Base-by-base conservation (phyloP, 2,113 vertebrate genomes). In the Tauraco erythrolophus region DNA sequence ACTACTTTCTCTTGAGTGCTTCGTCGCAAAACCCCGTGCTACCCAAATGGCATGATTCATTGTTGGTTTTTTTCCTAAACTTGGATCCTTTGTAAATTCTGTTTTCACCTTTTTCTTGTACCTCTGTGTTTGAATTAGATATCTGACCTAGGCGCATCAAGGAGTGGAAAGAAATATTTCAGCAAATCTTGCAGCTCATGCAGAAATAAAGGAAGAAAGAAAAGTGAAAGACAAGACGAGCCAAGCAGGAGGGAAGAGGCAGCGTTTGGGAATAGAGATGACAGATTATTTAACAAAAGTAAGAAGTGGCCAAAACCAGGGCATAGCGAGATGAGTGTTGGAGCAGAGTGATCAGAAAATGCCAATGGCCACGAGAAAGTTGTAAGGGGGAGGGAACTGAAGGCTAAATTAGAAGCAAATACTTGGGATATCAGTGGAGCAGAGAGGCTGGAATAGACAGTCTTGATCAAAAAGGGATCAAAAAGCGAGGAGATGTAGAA, bases 301-400 rank as follows among this genome's bases (percentile, higher is more conserved):
- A 54, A 66, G 6, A 53, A n/a, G 6, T 4, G 3, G 22, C 6
- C 30, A 57, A 35, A 89, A 82, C 53, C n/a, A n/a, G 17, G 25
- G 4, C n/a, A 27, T 25, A n/a, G 41, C 19, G 31, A 74, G 54
- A 8, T 15, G 23, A 48, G 16, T 13, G 10, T 84, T 1, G 1
- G 68, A 89, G 69, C 14, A 37, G 46, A 78, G 69, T 48, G n/a
- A 72, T 77, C 57, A 60, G 45, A 88, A 92, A 66, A 82, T 66
- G 35, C 30, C 33, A 65, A 0, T 46, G 45, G 11, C n/a, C 21
- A 18, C 56, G 46, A 37, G 58, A 74, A 85, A 41, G 8, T 3
- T 61, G 11, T n/a, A n/a, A 43, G 9, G 28, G 7, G 19, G 16
- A 48, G 78, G 35, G 30, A 87, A 18, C 50, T 54, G 39, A 79